These are phyloP conservation scores for Pseudomyrmex concolor DNA, from an alignment of 1,140 invertebrate genomes.

Conservation along the genomic window DNA sequence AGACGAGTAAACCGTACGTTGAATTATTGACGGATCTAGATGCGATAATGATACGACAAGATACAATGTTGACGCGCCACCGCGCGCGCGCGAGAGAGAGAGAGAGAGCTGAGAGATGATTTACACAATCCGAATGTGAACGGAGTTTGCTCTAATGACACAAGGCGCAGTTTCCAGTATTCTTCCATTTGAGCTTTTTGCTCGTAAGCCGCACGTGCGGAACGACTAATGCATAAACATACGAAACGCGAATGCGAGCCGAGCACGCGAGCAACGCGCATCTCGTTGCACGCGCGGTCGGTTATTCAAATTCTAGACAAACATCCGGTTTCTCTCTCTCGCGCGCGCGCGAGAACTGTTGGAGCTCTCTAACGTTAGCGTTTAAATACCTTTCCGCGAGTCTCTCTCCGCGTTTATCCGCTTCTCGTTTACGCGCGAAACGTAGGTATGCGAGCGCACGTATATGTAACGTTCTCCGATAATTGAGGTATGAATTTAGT, in stretches of 20 bases:
- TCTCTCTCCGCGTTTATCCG: constrained; percentile 17
- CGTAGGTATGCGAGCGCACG: constrained; percentile 30
- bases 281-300: constrained; percentile 24
- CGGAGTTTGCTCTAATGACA: too few relatives aligned
- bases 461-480: constrained; percentile 24
- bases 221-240: constrained; percentile 34
- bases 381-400: constrained; percentile 36
- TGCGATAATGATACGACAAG: constrained; percentile 34
- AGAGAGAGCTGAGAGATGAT: constrained; percentile 14
- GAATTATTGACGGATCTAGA: constrained; percentile 46
- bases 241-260: constrained; percentile 3
- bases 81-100: not conserved
- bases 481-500: constrained; percentile 65
- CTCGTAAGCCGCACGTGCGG: constrained; percentile 18
- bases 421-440: not conserved
- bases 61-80: not conserved
- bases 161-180: not conserved
- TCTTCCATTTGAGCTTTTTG: constrained; percentile 12
- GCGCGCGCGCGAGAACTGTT: constrained; percentile 8
- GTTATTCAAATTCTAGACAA: constrained; percentile 46
- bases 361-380: constrained; percentile 25
- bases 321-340: constrained; percentile 21
- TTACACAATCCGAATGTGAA: constrained; percentile 16
- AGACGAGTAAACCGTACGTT: constrained; percentile 13
- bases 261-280: constrained; percentile 22